Percentiles rank a stretch among this genome's conserved stretches.
Evolutionary conservation across 1,140 invertebrate genomes (phyloP).

Genomic region (Halictus rubicundus): DNA sequence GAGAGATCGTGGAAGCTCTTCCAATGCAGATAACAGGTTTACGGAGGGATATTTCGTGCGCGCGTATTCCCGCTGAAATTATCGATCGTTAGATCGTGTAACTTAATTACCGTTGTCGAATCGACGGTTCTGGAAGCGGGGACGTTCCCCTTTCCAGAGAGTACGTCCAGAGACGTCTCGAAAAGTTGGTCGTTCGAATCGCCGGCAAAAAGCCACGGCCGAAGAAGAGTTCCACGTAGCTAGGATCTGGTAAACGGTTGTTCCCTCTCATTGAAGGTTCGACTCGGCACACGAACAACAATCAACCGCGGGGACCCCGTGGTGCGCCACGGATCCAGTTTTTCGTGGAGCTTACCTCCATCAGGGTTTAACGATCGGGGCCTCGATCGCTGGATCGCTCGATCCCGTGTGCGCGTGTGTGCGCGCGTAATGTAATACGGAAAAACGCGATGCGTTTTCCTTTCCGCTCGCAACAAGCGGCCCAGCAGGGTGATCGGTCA

Average conservation of each 20-base stretch:
- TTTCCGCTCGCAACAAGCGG: constrained; percentile 21
- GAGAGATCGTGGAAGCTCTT: constrained; percentile 1
- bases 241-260: constrained; percentile 26
- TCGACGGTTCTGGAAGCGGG: too few species aligned
- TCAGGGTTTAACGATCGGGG: constrained; percentile 45
- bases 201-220: too few species aligned
- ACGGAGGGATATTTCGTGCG: not conserved
- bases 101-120: constrained; percentile 21
- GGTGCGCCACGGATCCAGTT: constrained; percentile 41
- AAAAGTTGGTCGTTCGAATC: too few species aligned
- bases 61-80: not conserved
- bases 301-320: constrained; percentile 40
- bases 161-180: too few species aligned
- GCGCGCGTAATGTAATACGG: not conserved
- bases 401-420: too few species aligned
- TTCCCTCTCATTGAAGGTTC: constrained; percentile 31
- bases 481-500: constrained; percentile 35
- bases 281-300: constrained; percentile 31
- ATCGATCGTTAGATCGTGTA: constrained; percentile 25
- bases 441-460: constrained; percentile 50
- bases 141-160: too few species aligned
- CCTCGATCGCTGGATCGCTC: too few species aligned
- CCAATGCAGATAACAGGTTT: constrained; percentile 22
- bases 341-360: constrained; percentile 43
- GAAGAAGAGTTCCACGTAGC: not conserved